Base-by-base conservation (phyloP, 1,140 invertebrate species). In the Venustaconcha ellipsiformis region DNA sequence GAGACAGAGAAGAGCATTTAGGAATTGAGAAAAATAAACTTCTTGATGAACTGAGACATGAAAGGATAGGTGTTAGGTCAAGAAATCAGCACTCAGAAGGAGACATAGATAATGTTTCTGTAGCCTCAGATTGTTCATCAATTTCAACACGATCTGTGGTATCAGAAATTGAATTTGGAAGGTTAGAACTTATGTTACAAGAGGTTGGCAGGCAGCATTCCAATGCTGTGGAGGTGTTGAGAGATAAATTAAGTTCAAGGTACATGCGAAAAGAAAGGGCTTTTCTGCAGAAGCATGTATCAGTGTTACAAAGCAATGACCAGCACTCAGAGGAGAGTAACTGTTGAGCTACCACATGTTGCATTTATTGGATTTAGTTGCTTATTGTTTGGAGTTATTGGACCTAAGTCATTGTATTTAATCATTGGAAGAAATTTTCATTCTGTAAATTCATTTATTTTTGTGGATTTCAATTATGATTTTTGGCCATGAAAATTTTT, bases 1-100 rank as follows among this genome's bases (percentile, higher is more conserved):
- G 76, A 67, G 86, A 87, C 26, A 84, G 82, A 66, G 87, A 88
- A 67, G 80, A 82, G 60, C 65, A 80, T 20, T 62, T 88, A n/a
- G 79, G 82, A 67, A 80, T 83, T 70, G 84, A 88, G 72, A 87
- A 86, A 64, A 80, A 78, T 59, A 76, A 74, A 55, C 72, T 88
- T 23, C 68, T 86, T 1, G 65, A 74, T 48, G 86, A 88, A 37
- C 71, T 88, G 8, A 82, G 81, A 76, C 74, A 81, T 26, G 70
- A 63, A 59, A 66, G 57, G 26, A n/a, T 26, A 48, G 37, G 37
- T 48, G 37, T 59, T 67, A 20, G 17, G 17, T 18, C 5, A 18
- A 18, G 14, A 65, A 60, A 26, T 70, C 74, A 0, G 60, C 57
- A 58, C 58, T 70, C 69, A 6, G 74, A 76, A 30, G 66, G 69